Conservation (phyloP, 2,888 invertebrate genomes). For the Leucoma salicis region DNA sequence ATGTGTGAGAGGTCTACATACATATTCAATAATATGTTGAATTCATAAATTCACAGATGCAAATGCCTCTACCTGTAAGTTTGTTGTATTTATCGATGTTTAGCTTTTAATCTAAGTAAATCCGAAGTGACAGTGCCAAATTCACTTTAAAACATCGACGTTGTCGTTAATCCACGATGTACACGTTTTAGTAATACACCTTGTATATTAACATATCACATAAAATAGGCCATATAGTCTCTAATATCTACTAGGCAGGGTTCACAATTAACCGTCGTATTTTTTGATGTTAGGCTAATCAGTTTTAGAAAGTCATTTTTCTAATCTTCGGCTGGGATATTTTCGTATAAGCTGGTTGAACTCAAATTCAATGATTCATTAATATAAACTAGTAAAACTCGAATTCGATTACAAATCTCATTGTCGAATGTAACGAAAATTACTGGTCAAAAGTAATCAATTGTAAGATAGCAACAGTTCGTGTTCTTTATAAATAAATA, state of each 20-base stretch:
- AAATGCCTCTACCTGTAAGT: slow-evolving; percentile 24
- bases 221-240: slow-evolving; percentile 11
- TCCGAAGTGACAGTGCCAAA: slow-evolving; percentile 4
- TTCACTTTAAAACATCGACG: slow-evolving; percentile 7
- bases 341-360: too few species aligned
- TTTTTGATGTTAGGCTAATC: too few species aligned
- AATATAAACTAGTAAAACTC: too few species aligned
- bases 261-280: background rate
- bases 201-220: slow-evolving; percentile 31
- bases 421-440: too few species aligned
- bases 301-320: too few species aligned
- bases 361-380: too few species aligned
- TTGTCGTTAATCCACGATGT: slow-evolving; percentile 1
- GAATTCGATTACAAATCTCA: too few species aligned
- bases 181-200: slow-evolving; percentile 14
- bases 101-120: slow-evolving; percentile 29
- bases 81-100: slow-evolving; percentile 39
- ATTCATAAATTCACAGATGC: slow-evolving; percentile 22
- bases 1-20: background rate
- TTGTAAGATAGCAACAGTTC: too few species aligned
- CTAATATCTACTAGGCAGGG: slow-evolving; percentile 19
- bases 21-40: background rate
- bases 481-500: too few species aligned
- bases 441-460: too few species aligned
- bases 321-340: too few species aligned